Percentiles rank a stretch among this genome's conserved stretches.
These are phyloP conservation scores for Hemitrygon akajei DNA, from an alignment of 2,797 vertebrate species.

Conservation along the genomic window DNA sequence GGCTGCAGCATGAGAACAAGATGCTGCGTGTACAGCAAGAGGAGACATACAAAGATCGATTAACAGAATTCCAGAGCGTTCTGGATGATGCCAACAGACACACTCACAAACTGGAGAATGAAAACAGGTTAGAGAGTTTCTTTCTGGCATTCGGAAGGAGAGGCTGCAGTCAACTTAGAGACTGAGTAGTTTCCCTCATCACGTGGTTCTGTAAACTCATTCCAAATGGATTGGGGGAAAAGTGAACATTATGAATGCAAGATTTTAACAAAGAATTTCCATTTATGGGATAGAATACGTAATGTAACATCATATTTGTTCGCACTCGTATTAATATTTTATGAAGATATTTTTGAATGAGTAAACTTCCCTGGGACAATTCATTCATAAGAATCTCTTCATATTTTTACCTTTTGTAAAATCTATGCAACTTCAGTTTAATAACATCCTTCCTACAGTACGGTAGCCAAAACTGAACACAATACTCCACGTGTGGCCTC, in stretches of 20 bases:
- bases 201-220: neutral
- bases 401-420: neutral
- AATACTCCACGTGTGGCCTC: no score
- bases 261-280: no score
- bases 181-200: neutral
- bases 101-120: conserved; percentile 70
- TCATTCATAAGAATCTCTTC: neutral
- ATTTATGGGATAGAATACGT: neutral
- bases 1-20: conserved; percentile 80
- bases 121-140: conserved; percentile 58
- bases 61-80: conserved; percentile 62
- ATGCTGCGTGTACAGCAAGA: conserved; percentile 72
- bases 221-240: conserved; percentile 38
- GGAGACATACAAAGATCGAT: conserved; percentile 62
- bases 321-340: neutral
- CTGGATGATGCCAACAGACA: conserved; percentile 75
- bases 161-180: neutral
- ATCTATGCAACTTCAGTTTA: neutral
- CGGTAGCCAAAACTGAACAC: no score
- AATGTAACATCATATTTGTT: neutral
- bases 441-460: no score
- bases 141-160: neutral
- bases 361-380: neutral
- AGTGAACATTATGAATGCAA: neutral
- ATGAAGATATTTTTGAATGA: neutral